A percentile compares a stretch with the other conserved stretches of the same genome.
phyloP scores from a whole-genome alignment of 2,797 vertebrate species.

The Moxostoma hubbsi region DNA sequence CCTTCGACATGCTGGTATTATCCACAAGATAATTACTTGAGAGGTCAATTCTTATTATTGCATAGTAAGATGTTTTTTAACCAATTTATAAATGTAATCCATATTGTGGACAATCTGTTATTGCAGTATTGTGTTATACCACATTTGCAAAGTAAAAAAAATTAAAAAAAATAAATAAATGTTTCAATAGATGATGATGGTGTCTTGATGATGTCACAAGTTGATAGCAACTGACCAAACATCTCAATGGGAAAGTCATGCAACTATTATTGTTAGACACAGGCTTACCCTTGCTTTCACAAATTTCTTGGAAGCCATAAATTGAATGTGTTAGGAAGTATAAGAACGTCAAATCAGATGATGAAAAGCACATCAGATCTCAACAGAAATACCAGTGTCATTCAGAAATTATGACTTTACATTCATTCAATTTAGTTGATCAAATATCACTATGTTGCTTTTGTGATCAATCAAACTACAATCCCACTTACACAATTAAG shows the following conservation, averaged over 20 bases:
- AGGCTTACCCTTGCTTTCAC: slow-evolving; percentile 88
- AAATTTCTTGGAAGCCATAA: slow-evolving; percentile 86
- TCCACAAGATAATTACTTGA: no score
- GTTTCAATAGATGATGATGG: background rate
- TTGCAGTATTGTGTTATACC: background rate
- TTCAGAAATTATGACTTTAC: background rate
- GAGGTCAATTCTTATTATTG: no score
- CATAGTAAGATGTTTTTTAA: background rate
- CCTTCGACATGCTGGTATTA: background rate
- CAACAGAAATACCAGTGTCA: background rate
- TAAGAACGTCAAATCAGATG: slow-evolving; percentile 55
- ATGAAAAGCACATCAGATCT: slow-evolving; percentile 50
- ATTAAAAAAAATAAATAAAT: background rate
- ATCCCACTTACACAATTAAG: background rate
- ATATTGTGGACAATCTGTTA: background rate
- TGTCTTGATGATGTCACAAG: background rate
- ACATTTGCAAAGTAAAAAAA: background rate
- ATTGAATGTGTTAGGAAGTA: slow-evolving; percentile 69
- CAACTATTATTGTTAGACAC: slow-evolving; percentile 40
- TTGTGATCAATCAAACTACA: background rate
- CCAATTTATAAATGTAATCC: background rate
- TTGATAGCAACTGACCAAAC: background rate
- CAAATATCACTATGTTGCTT: background rate
- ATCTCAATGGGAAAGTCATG: background rate
- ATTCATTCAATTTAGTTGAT: no score